Percentiles rank a stretch among this genome's conserved stretches.
Evolutionary conservation across 2,113 vertebrate species (phyloP).

Genomic region (Hippocampus comes): DNA sequence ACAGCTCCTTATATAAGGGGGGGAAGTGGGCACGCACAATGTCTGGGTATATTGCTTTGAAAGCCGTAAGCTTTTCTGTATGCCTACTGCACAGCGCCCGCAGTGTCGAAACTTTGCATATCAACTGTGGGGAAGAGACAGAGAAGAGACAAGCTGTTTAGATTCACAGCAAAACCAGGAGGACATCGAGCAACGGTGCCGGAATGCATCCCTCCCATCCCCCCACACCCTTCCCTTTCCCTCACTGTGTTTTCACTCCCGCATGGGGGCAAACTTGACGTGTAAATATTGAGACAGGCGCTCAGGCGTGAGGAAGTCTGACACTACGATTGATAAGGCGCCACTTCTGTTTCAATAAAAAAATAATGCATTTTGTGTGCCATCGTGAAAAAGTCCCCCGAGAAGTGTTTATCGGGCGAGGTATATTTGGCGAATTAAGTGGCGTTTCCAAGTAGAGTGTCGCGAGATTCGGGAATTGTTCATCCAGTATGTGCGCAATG

Average conservation of each 20-base stretch:
- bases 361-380: conserved; percentile 8
- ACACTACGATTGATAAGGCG: conserved; percentile 58
- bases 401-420: background rate
- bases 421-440: background rate
- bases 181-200: conserved; percentile 54
- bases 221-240: conserved; percentile 4
- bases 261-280: conserved; percentile 59
- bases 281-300: conserved; percentile 65
- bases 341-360: conserved; percentile 32
- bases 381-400: conserved; percentile 15
- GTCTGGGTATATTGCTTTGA: conserved; percentile 99
- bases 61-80: conserved; percentile 99
- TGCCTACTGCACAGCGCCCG: conserved; percentile 98
- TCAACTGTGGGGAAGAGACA: conserved; percentile 87
- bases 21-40: conserved; percentile 99
- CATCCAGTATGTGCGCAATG: too few relatives aligned
- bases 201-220: conserved; percentile 48
- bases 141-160: conserved; percentile 69
- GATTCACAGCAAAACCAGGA: conserved; percentile 53
- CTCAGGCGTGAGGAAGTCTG: conserved; percentile 45
- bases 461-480: too few relatives aligned
- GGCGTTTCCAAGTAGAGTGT: background rate
- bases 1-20: conserved; percentile 99
- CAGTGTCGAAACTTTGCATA: conserved; percentile 99
- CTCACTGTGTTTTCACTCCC: conserved; percentile 53